Base-by-base conservation (phyloP, 1,140 invertebrate species). In the Drosophila pseudoobscura region DNA sequence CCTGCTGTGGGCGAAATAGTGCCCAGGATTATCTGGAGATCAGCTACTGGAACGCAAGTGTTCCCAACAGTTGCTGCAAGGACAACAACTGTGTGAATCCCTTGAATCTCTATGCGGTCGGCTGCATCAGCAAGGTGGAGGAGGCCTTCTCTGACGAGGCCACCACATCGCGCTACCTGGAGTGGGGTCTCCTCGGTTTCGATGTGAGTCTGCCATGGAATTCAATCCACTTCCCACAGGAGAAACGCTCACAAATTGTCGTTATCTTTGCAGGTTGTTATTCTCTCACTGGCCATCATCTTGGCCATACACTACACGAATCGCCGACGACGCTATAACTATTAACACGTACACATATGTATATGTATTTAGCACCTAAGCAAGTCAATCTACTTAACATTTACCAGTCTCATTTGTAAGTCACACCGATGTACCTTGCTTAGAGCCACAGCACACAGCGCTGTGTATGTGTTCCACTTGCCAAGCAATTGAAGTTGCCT, bases 1-100 rank as follows among this genome's bases (percentile, higher is more conserved):
- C 92, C n/a, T 96, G 95, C 75, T 96, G 95, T 85, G 95, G 95
- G n/a, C 89, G 93, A 35, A 72, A 91, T 6, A 82, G 91, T 17
- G 74, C 92, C 0, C 26, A 61, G 0, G 93, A 94, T 71, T 94
- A 93, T 74, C 31, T 83, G 3, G 6, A 22, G 1, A 66, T 91
- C 13, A 46, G 62, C 4, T 80, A 91, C 61, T 70, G 55, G 24
- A 73, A 73, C 22, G 35, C 46, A 1, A 87, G 77, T 8, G 78
- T 82, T 15, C 89, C 89, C 7, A 78, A 66, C 11, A 93, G 83
- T 73, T 94, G 93, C 74, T 92, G 91, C 74, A 78, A 78, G 35
- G 75, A 85, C 2, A 57, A 69, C 9, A 80, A 75, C 9, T 62
- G 65, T 2, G 53, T 78, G 0, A 93, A 92, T 24, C 73, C 91